Evolutionary conservation across 2,888 invertebrate genomes (phyloP).

Genomic region (Clanis bilineata): DNA sequence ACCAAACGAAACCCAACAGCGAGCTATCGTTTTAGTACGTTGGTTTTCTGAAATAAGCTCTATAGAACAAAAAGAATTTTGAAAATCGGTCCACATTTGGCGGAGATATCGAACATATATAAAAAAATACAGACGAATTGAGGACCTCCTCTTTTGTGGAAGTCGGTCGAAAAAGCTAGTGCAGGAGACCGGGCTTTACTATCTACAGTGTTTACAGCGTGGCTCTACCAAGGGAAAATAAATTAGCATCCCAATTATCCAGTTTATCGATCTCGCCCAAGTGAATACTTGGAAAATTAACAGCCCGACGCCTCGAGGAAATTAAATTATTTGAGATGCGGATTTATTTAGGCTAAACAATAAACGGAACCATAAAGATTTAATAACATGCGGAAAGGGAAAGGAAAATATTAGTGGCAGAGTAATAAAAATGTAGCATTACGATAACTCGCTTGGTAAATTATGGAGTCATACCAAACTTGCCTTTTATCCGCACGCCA

Average conservation of each 20-base stretch:
- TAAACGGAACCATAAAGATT: slow-evolving; percentile 25
- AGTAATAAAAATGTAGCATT: slow-evolving; percentile 17
- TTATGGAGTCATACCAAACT: slow-evolving; percentile 10
- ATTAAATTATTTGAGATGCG: slow-evolving; percentile 18
- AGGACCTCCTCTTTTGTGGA: no score
- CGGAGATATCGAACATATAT: no score
- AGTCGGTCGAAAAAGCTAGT: no score
- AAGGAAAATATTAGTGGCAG: slow-evolving; percentile 18
- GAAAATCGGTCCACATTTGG: no score
- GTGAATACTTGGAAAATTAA: slow-evolving; percentile 1
- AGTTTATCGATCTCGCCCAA: neutral
- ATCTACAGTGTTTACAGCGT: no score
- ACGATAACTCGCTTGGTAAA: slow-evolving; percentile 13
- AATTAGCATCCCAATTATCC: neutral
- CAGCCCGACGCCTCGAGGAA: neutral
- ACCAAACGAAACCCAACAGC: no score
- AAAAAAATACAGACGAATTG: no score
- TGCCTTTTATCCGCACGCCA: neutral
- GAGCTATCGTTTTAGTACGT: no score
- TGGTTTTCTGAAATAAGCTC: no score
- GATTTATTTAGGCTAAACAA: slow-evolving; percentile 22
- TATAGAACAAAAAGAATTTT: no score
- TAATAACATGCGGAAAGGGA: slow-evolving; percentile 19
- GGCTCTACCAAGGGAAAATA: no score
- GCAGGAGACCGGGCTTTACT: no score